Evolutionary conservation across 2,888 invertebrate genomes (phyloP).

Genomic region (Ditula angustiorana): DNA sequence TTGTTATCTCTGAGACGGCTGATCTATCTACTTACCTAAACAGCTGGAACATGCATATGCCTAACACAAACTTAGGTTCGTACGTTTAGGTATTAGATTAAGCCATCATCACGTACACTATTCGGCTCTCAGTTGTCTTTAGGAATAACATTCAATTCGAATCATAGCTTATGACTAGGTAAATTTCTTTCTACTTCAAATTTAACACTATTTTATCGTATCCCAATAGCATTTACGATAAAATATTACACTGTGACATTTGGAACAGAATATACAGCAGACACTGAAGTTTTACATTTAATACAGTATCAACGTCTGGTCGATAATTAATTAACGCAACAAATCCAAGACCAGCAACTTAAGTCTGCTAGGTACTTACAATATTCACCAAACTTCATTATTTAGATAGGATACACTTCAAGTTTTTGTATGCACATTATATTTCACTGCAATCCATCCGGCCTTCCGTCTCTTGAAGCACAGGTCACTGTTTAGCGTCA

Average conservation of each 20-base stretch:
- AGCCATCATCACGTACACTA: slow-evolving; percentile 70
- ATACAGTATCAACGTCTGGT: slow-evolving; percentile 26
- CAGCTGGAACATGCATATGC: slow-evolving; percentile 2
- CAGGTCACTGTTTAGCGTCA: slow-evolving; percentile 66
- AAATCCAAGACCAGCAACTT: slow-evolving; percentile 19
- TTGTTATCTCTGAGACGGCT: slow-evolving; percentile 66
- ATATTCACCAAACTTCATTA: slow-evolving; percentile 20
- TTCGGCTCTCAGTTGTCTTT: slow-evolving; percentile 63
- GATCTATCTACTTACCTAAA: slow-evolving; percentile 46
- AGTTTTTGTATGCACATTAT: slow-evolving; percentile 34
- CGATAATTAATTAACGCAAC: slow-evolving; percentile 19
- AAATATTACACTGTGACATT: slow-evolving; percentile 44
- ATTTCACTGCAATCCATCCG: slow-evolving; percentile 44
- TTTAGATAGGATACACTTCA: slow-evolving; percentile 18
- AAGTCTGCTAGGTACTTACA: slow-evolving; percentile 22
- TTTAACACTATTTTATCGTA: slow-evolving; percentile 58
- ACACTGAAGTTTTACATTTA: slow-evolving; percentile 21
- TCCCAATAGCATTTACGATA: slow-evolving; percentile 49
- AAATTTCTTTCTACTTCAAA: slow-evolving; percentile 76
- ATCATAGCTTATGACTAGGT: slow-evolving; percentile 84
- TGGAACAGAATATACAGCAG: slow-evolving; percentile 19
- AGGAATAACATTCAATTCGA: slow-evolving; percentile 72
- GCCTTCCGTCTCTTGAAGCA: slow-evolving; percentile 55
- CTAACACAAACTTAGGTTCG: slow-evolving; percentile 10
- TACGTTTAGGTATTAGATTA: slow-evolving; percentile 47